Evolutionary conservation across 1,140 invertebrate genomes (phyloP).

Genomic region (Heliconius himera): DNA sequence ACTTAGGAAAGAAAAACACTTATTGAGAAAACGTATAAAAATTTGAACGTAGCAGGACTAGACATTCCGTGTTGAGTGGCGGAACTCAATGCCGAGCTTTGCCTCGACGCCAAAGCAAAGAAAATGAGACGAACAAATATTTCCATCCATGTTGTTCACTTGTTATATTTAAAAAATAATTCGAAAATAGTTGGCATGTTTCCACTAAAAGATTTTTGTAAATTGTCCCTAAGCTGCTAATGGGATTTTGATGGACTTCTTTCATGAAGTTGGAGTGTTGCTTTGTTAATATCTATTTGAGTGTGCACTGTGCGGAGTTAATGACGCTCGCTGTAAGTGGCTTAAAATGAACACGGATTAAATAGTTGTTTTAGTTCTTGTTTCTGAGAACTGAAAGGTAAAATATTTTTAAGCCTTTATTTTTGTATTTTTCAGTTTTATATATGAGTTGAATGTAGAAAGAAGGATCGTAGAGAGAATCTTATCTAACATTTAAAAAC

Average conservation of each 20-base stretch:
- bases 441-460: neutral
- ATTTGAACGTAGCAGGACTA: too few relatives aligned
- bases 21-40: too few relatives aligned
- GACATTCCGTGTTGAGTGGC: too few relatives aligned
- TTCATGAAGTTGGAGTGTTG: neutral
- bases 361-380: neutral
- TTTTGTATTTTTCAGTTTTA: neutral
- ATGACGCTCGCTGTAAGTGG: neutral
- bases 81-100: too few relatives aligned
- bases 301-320: neutral
- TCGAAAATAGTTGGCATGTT: neutral
- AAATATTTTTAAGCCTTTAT: too few relatives aligned
- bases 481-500: too few relatives aligned
- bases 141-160: too few relatives aligned
- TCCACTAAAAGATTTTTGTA: neutral
- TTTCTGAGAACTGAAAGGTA: neutral
- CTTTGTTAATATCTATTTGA: slow-evolving; percentile 1
- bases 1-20: too few relatives aligned
- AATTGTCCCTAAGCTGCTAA: neutral
- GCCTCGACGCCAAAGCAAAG: too few relatives aligned
- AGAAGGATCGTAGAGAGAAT: too few relatives aligned
- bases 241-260: neutral
- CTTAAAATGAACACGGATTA: neutral
- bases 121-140: too few relatives aligned
- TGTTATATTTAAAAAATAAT: too few relatives aligned